Conservation (phyloP, 1,140 invertebrate species). For the Eupristina koningsbergeri region DNA sequence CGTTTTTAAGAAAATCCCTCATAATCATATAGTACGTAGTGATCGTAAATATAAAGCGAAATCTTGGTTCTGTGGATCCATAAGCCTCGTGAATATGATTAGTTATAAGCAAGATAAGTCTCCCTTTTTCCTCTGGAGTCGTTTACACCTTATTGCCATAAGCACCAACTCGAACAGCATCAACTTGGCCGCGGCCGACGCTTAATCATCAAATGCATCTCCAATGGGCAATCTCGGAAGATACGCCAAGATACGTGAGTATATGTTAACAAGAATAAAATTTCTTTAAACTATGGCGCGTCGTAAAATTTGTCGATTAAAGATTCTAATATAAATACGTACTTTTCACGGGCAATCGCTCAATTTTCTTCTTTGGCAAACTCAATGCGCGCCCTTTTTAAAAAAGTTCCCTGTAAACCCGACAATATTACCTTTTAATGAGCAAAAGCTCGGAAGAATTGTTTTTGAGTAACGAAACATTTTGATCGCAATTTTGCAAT, state of each 20-base stretch:
- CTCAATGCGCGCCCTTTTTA: too few relatives aligned
- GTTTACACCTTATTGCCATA: constrained; percentile 46
- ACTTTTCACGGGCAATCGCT: constrained; percentile 21
- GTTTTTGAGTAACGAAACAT: too few relatives aligned
- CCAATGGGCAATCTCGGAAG: constrained; percentile 48
- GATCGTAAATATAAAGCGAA: constrained; percentile 40
- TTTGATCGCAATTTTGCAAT: too few relatives aligned
- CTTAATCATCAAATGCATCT: constrained; percentile 51
- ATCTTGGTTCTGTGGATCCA: constrained; percentile 19
- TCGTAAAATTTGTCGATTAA: background rate
- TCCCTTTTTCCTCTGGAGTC: constrained; percentile 11
- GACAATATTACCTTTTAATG: too few relatives aligned
- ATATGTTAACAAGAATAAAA: constrained; percentile 50
- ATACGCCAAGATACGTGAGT: constrained; percentile 48
- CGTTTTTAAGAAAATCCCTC: constrained; percentile 23
- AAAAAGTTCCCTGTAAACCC: too few relatives aligned
- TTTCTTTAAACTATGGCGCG: constrained; percentile 15
- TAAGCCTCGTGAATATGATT: constrained; percentile 44
- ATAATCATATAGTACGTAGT: constrained; percentile 17
- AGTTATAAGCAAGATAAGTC: constrained; percentile 34
- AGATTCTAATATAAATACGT: constrained; percentile 20
- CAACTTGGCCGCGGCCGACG: background rate
- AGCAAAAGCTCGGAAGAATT: too few relatives aligned
- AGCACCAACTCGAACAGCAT: constrained; percentile 13
- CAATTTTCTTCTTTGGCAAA: background rate